Conservation (phyloP, 2,888 invertebrate species). For the Ectobius pallidus region DNA sequence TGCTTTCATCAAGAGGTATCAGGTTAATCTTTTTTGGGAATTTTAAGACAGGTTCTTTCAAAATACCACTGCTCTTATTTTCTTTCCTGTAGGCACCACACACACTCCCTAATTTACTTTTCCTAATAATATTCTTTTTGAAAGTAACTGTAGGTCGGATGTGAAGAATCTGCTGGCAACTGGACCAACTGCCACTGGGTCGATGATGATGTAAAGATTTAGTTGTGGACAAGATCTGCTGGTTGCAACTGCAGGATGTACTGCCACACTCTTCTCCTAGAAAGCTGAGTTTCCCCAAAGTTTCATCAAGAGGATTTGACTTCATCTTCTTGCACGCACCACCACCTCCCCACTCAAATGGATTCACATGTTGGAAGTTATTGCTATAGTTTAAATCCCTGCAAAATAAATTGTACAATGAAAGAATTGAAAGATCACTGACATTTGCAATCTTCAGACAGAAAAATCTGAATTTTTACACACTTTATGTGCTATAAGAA, state of each 20-base stretch:
- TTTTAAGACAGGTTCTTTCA: conserved; percentile 38
- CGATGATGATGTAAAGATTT: conserved; percentile 16
- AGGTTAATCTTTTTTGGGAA: conserved; percentile 5
- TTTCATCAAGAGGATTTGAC: conserved; percentile 25
- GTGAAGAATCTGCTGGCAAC: conserved; percentile 4
- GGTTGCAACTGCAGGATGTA: conserved; percentile 46
- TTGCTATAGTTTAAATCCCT: neutral
- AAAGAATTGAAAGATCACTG: too few species aligned
- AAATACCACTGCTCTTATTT: conserved; percentile 23
- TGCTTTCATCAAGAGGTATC: neutral
- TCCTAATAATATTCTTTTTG: conserved; percentile 37
- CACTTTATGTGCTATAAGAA: too few species aligned
- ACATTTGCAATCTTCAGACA: too few species aligned
- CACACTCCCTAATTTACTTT: conserved; percentile 40
- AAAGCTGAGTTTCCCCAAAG: conserved; percentile 35
- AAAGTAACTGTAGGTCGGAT: conserved; percentile 33
- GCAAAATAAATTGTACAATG: neutral
- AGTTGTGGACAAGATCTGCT: neutral
- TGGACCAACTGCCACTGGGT: conserved; percentile 1
- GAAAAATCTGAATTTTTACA: too few species aligned
- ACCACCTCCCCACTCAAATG: conserved; percentile 25
- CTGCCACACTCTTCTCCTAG: conserved; percentile 46
- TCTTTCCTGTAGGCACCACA: conserved; percentile 11
- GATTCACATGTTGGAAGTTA: conserved; percentile 27
- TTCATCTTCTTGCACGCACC: conserved; percentile 21